These are phyloP conservation scores for Petrolisthes manimaculis DNA, from an alignment of 2,888 invertebrate species.

Conservation along the genomic window DNA sequence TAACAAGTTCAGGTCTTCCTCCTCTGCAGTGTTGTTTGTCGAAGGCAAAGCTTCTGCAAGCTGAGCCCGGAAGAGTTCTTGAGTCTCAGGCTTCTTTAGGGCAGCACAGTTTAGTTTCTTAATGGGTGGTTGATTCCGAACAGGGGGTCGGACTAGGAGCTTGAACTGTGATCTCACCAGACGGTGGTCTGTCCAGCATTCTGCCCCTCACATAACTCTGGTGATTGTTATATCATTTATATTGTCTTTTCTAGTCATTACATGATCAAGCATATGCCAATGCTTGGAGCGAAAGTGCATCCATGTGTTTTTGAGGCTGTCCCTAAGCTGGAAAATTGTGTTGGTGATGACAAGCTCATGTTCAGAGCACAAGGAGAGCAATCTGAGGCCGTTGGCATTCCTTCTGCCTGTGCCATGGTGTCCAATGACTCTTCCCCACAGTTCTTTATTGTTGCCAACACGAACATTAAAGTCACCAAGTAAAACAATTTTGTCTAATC, in stretches of 20 bases:
- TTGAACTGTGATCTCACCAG: not conserved
- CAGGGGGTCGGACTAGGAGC: not conserved
- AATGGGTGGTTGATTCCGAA: not conserved
- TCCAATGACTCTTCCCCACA: not conserved
- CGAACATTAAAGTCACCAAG: not conserved
- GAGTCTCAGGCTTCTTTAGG: not conserved
- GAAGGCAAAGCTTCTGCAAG: conserved; percentile 6
- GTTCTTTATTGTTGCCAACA: not conserved
- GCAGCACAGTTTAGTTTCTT: conserved; percentile 14
- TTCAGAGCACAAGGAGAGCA: conserved; percentile 9
- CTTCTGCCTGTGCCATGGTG: conserved; percentile 12
- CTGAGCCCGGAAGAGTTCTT: not conserved
- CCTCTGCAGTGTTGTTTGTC: not conserved
- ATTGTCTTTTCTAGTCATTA: not conserved
- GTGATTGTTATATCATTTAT: conserved; percentile 6
- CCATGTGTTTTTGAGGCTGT: conserved; percentile 11
- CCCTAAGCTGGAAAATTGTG: conserved; percentile 12
- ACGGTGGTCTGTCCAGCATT: conserved; percentile 34
- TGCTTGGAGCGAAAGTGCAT: conserved; percentile 7
- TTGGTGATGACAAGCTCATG: conserved; percentile 16
- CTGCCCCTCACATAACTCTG: conserved; percentile 22
- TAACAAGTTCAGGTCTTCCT: not conserved
- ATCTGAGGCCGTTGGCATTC: conserved; percentile 22
- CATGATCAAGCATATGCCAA: conserved; percentile 16
- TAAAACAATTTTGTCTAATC: not conserved